Percentiles rank a stretch among this genome's conserved stretches.
These are phyloP conservation scores for Drepana arcuata DNA, from an alignment of 1,140 invertebrate genomes.

Conservation along the genomic window DNA sequence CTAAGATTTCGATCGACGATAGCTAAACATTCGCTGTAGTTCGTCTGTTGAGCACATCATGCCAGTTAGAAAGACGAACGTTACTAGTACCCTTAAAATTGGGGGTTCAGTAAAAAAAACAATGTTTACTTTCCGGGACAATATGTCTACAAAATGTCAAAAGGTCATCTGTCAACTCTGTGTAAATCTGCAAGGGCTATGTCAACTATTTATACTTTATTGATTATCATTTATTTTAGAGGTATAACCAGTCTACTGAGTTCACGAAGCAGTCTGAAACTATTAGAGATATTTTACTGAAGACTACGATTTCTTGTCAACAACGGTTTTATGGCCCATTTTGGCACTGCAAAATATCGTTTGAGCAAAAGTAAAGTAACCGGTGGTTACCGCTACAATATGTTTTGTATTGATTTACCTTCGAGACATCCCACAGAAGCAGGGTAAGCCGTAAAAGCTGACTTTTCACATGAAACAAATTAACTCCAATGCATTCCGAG, in stretches of 20 bases:
- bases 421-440: slow-evolving; percentile 39
- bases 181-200: slow-evolving; percentile 39
- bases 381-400: slow-evolving; percentile 24
- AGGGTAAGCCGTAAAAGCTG: slow-evolving; percentile 67
- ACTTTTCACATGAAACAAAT: too few relatives aligned
- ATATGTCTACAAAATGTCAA: slow-evolving; percentile 31
- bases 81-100: slow-evolving; percentile 12
- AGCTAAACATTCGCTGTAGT: too few relatives aligned
- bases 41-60: too few relatives aligned
- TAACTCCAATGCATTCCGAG: too few relatives aligned
- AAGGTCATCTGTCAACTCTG: slow-evolving; percentile 34
- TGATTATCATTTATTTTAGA: slow-evolving; percentile 48
- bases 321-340: slow-evolving; percentile 63
- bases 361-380: slow-evolving; percentile 62
- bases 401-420: too few relatives aligned
- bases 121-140: slow-evolving; percentile 25
- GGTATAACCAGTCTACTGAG: slow-evolving; percentile 66
- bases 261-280: slow-evolving; percentile 63
- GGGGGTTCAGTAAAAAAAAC: slow-evolving; percentile 36
- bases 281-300: slow-evolving; percentile 57
- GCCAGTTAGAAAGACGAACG: too few relatives aligned
- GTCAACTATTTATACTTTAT: slow-evolving; percentile 42
- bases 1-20: too few relatives aligned
- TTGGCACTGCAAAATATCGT: slow-evolving; percentile 59
- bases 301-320: slow-evolving; percentile 41